Base-by-base conservation (phyloP, 30 jellyfish, hydroid and myxozoan species). In the Nemopilema nomurai region DNA sequence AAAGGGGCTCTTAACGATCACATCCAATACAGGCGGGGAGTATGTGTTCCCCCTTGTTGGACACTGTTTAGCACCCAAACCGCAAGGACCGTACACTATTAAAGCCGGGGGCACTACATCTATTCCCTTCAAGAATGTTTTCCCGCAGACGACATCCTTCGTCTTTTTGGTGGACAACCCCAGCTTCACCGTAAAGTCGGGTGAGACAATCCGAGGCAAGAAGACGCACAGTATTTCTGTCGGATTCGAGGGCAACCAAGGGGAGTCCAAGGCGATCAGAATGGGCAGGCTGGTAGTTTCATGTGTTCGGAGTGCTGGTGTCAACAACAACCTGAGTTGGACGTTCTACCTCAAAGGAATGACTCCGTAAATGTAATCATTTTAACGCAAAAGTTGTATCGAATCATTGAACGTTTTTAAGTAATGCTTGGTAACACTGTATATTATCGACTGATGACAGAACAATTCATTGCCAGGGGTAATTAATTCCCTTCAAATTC, bases 41-140 rank as follows among this genome's bases (percentile, higher is more conserved):
- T 94, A 94, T 77, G 77, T 74, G 7, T 94, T 94, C 85, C 99
- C 99, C 17, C 79, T 94, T 89, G 28, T 57, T 68, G 99, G 99
- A 0, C 99, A 89, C 80, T 94, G 97, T 62, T 69, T 85, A 66
- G 91, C 89, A 31, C 97, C 99, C 0, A 94, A 94, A 67, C 99
- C 99, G 8, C 97, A 89, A 32, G 99, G 99, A 0, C 99, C 99
- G 21, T 94, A 79, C 89, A 89, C 97, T 32, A 83, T 94, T 33
- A 94, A 94, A 49, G 99, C 99, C 0, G 96, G 96, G 74, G 96
- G 91, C 4, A 51, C 87, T 24, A 85, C 97, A 8, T 86, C 92
- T 28, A 94, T 94, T 13, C 97, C 97, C 25, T 94, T 94, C 91
- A 94, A 94, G 83, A 94, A 94, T 63, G 88, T 94, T 4, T 90